A percentile compares a stretch with the other conserved stretches of the same genome.
Conservation (phyloP, 2,113 vertebrate genomes). For the Actenoides hombroni region DNA sequence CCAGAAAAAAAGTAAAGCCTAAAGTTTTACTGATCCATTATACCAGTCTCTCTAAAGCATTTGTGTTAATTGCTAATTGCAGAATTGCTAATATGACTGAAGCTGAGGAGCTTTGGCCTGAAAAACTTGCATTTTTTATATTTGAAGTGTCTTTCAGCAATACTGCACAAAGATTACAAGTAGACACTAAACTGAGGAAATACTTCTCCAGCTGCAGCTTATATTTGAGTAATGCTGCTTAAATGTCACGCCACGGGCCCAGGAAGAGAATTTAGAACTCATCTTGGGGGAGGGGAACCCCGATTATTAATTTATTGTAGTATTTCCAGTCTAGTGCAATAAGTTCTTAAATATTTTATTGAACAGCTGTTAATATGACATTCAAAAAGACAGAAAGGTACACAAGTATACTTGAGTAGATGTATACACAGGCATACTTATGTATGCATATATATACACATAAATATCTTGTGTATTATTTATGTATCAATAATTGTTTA, state of each 20-base stretch:
- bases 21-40: neutral
- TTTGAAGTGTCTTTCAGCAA: neutral
- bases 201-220: neutral
- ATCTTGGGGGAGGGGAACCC: neutral
- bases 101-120: neutral
- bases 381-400: neutral
- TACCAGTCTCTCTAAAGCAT: neutral
- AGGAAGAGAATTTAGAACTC: neutral
- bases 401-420: neutral
- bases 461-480: neutral
- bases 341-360: neutral
- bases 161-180: neutral
- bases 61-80: neutral
- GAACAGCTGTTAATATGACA: neutral
- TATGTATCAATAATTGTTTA: neutral
- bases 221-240: neutral
- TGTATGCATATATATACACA: neutral
- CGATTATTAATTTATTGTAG: neutral
- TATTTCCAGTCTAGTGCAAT: neutral
- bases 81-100: neutral
- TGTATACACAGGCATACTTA: neutral
- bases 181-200: neutral
- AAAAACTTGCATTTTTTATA: neutral
- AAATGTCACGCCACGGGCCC: neutral
- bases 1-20: neutral